Conservation (phyloP, 2,113 vertebrate genomes). For the Rhipidura dahli region DNA sequence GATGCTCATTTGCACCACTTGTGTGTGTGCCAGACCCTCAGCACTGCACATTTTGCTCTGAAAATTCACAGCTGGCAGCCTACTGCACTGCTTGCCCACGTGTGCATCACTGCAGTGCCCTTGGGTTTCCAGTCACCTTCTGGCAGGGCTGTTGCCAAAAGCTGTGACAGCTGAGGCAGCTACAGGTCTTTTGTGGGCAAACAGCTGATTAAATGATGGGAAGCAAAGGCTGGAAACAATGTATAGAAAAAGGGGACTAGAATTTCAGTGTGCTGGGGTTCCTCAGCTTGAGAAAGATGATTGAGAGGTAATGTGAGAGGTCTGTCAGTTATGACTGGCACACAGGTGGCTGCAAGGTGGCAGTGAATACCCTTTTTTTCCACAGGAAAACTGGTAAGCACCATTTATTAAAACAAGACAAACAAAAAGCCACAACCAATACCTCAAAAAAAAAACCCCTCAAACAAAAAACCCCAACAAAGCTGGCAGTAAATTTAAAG, state of each 20-base stretch:
- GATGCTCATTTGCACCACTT: background rate
- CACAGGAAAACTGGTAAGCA: background rate
- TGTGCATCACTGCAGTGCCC: background rate
- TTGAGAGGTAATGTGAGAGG: background rate
- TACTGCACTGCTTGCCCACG: rapidly evolving
- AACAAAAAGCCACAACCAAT: background rate
- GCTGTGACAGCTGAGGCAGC: background rate
- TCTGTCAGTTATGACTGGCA: background rate
- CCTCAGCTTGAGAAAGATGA: background rate
- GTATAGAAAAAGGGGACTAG: background rate
- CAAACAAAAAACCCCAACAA: background rate
- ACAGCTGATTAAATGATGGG: background rate
- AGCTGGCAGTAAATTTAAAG: background rate
- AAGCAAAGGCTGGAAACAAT: background rate
- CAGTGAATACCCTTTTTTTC: background rate
- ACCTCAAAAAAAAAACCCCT: background rate
- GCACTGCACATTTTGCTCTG: background rate
- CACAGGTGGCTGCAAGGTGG: background rate
- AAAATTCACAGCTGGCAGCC: rapidly evolving
- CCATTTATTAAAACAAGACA: background rate
- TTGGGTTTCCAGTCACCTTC: background rate
- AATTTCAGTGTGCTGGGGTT: background rate
- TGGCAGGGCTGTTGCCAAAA: background rate
- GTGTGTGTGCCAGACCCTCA: background rate
- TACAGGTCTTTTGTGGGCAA: background rate